Percentiles rank a stretch among this genome's conserved stretches.
Conservation (phyloP, 2,888 invertebrate genomes). For the Trissonchulus sp. region DNA sequence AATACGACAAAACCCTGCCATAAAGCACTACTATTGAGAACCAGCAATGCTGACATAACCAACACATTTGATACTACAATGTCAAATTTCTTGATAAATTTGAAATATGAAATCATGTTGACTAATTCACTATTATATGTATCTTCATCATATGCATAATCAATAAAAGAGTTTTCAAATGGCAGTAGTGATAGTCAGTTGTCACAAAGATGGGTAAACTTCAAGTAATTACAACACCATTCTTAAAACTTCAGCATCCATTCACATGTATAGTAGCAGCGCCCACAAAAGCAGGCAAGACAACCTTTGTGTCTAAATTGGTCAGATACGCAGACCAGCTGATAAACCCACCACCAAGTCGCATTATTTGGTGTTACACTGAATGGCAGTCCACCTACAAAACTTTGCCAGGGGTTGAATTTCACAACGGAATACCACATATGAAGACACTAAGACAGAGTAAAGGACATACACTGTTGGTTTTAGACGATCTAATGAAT, state of each 20-base stretch:
- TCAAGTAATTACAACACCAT: neutral
- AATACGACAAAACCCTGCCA: too few relatives aligned
- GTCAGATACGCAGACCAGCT: neutral
- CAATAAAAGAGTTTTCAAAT: too few relatives aligned
- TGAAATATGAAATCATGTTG: too few relatives aligned
- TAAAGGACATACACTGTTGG: neutral
- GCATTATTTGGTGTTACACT: neutral
- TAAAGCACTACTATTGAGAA: too few relatives aligned
- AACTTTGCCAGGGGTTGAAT: neutral
- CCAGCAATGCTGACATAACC: too few relatives aligned
- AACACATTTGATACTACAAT: too few relatives aligned
- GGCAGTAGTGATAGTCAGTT: too few relatives aligned
- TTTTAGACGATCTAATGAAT: constrained; percentile 9
- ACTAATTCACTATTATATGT: too few relatives aligned
- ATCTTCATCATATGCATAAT: too few relatives aligned
- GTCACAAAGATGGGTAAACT: neutral
- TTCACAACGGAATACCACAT: constrained; percentile 6
- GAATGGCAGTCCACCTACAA: constrained; percentile 9
- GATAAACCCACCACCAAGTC: neutral
- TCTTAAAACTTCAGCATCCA: neutral
- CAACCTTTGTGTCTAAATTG: constrained; percentile 8
- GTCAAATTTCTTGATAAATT: too few relatives aligned
- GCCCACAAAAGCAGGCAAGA: constrained; percentile 18
- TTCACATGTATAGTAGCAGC: constrained; percentile 16
- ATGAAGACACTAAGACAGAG: neutral